Conservation (phyloP, 1,140 invertebrate genomes). For the Dreissena rostriformis region DNA sequence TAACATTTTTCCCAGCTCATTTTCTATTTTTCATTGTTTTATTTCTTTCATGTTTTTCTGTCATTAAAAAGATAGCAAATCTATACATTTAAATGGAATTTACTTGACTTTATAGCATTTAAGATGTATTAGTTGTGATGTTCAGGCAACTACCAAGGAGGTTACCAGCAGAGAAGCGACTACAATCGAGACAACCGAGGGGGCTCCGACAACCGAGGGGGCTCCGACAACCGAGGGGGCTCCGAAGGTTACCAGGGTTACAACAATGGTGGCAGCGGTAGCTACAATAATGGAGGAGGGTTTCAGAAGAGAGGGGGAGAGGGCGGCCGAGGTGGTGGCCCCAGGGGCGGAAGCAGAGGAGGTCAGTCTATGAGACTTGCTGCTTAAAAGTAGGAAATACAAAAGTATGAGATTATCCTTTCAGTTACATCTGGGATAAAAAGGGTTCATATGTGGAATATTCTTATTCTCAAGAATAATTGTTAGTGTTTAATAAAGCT, state of each 20-base stretch:
- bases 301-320: constrained; percentile 67
- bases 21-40: background rate
- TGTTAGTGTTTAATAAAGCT: background rate
- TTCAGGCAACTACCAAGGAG: constrained; percentile 61
- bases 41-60: background rate
- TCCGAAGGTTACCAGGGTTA: constrained; percentile 68
- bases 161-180: constrained; percentile 57
- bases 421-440: background rate
- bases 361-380: constrained; percentile 4
- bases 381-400: background rate
- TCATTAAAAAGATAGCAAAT: too few relatives aligned
- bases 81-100: too few relatives aligned
- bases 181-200: constrained; percentile 34
- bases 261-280: constrained; percentile 47
- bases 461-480: background rate
- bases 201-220: constrained; percentile 54
- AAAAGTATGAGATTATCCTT: background rate
- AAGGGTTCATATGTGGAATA: background rate
- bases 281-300: constrained; percentile 57
- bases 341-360: constrained; percentile 56
- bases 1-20: too few relatives aligned
- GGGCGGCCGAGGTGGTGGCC: constrained; percentile 45
- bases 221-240: constrained; percentile 32
- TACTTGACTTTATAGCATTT: too few relatives aligned
- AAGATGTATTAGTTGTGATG: background rate